Conservation (phyloP, 2,797 vertebrate species). For the Arrhamphus sclerolepis region DNA sequence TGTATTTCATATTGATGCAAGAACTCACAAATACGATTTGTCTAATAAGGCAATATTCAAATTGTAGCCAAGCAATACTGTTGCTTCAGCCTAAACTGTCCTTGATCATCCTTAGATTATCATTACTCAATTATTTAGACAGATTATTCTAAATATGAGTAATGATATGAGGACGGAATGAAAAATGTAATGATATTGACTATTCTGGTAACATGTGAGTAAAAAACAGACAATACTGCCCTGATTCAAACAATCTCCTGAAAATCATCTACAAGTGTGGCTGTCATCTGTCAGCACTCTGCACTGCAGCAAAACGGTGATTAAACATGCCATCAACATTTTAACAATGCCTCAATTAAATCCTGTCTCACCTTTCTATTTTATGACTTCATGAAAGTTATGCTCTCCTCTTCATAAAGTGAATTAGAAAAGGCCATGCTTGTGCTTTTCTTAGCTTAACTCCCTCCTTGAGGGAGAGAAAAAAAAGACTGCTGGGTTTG, state of each 20-base stretch:
- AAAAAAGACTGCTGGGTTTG: constrained; percentile 52
- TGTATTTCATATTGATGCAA: no score
- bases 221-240: background rate
- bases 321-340: constrained; percentile 57
- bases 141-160: no score
- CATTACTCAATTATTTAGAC: no score
- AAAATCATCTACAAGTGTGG: constrained; percentile 55
- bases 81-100: no score
- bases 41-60: no score
- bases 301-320: constrained; percentile 2
- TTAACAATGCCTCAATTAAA: constrained; percentile 50
- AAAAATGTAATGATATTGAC: no score
- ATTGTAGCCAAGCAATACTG: no score
- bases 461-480: constrained; percentile 44
- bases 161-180: no score
- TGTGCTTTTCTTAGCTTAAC: constrained; percentile 36
- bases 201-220: no score
- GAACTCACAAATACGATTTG: no score
- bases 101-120: no score
- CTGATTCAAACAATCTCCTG: constrained; percentile 14
- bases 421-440: constrained; percentile 41
- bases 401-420: constrained; percentile 23
- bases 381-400: constrained; percentile 38
- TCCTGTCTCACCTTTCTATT: constrained; percentile 14
- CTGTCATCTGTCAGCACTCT: constrained; percentile 50